phyloP scores from a whole-genome alignment of 2,888 invertebrate species.

The Halocaridina rubra region DNA sequence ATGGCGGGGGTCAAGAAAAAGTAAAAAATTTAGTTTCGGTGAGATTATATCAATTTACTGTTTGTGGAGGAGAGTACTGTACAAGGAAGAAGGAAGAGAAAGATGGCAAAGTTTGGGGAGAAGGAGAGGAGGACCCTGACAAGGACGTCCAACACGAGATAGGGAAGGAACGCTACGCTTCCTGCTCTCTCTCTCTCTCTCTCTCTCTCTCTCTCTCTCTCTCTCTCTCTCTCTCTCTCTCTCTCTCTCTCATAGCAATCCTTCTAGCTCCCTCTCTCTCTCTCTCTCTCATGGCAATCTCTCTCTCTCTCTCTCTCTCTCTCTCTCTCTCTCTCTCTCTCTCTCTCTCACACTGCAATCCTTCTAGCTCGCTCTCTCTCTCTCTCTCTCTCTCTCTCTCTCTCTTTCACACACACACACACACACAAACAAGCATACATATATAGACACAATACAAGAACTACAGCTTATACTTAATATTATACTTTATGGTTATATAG shows the following conservation, averaged over 20 bases:
- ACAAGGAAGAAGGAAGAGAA: neutral
- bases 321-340: neutral
- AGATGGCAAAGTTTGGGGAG: neutral
- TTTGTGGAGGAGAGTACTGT: neutral
- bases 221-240: neutral
- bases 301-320: neutral
- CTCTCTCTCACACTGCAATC: too few species aligned
- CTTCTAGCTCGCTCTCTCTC: too few species aligned
- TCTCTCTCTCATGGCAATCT: too few species aligned
- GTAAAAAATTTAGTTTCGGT: too few species aligned
- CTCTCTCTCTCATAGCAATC: neutral
- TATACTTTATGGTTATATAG: too few species aligned
- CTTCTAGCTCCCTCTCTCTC: neutral
- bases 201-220: conserved; percentile 1
- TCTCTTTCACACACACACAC: too few species aligned
- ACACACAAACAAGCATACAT: too few species aligned
- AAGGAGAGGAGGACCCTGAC: neutral
- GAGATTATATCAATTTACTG: too few species aligned
- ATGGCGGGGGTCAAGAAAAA: too few species aligned
- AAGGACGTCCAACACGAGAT: neutral
- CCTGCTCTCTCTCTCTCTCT: neutral
- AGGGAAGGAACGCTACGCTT: neutral
- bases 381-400: too few species aligned
- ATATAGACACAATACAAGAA: too few species aligned
- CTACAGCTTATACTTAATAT: too few species aligned